These are phyloP conservation scores for Pristionchus exspectatus DNA, from an alignment of 2,888 invertebrate genomes.

Conservation along the genomic window DNA sequence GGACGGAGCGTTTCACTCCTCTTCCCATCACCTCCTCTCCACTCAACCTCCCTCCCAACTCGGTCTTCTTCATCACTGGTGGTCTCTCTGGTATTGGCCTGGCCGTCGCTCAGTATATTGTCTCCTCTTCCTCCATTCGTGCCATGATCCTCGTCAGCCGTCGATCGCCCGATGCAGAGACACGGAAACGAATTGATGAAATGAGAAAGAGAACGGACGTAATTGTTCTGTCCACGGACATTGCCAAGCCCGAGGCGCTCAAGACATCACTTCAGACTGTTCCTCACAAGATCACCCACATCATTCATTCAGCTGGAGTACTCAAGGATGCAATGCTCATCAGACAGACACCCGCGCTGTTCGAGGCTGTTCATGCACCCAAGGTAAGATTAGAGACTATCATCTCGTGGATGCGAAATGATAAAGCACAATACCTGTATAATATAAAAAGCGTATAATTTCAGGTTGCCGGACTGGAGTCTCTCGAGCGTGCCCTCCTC, in stretches of 20 bases:
- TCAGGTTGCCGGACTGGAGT: conserved; percentile 15
- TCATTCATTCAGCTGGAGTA: conserved; percentile 75
- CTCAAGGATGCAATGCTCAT: conserved; percentile 68
- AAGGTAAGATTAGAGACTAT: conserved; percentile 58
- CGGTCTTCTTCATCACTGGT: conserved; percentile 72
- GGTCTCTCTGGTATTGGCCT: conserved; percentile 75
- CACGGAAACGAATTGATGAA: conserved; percentile 54
- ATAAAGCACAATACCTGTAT: too few relatives aligned
- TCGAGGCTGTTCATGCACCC: conserved; percentile 68
- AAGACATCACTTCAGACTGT: conserved; percentile 57
- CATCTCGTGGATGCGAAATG: too few relatives aligned
- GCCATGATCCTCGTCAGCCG: conserved; percentile 65
- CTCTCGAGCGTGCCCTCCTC: conserved; percentile 46
- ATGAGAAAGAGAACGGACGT: conserved; percentile 58
- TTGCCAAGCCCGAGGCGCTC: conserved; percentile 60
- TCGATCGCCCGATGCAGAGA: conserved; percentile 60
- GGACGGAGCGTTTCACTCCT: conserved; percentile 3
- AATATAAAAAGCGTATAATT: too few relatives aligned
- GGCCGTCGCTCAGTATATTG: conserved; percentile 67
- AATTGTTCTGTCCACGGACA: conserved; percentile 62
- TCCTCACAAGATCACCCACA: conserved; percentile 60
- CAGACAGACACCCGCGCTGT: conserved; percentile 63
- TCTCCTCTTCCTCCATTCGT: conserved; percentile 58
- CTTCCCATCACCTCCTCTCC: conserved; percentile 26
- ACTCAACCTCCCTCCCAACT: background rate